Evolutionary conservation across 2,888 invertebrate genomes (phyloP), one percentile per base, ranked within the genome.

Genomic region (Corbicula japonica): DNA sequence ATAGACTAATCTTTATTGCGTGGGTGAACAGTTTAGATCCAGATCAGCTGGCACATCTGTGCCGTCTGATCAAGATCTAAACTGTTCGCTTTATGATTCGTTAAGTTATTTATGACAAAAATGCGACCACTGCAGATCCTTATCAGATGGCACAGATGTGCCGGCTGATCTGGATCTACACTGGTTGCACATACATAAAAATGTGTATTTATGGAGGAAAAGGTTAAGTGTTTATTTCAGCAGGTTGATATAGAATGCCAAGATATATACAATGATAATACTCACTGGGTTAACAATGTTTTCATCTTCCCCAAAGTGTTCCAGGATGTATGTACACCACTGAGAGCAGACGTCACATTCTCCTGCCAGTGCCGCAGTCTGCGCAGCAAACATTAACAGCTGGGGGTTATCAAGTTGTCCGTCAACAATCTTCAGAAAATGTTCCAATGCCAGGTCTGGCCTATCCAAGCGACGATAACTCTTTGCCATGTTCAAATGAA

Each of bases 401-500:
- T 26, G 30, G 10, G 56, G 35, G 52, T 84, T 76, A 32, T 76
- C 62, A 1, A 35, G 46, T 38, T 65, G 69, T 18, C 18, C 23
- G 10, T 66, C 62, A 1, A 65, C 69, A 21, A 71, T 60, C 50
- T 63, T 70, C 46, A 46, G n/a, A 12, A 68, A 44, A 41, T 76
- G 68, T 0, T 56, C 62, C 18, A 76, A 28, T 8, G 76, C 79
- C 18, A 56, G 38, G 12, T 32, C 35, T 34, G 48, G 50, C 26
- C 65, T 35, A 12, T 61, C 35, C 26, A 62, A 61, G 12, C 50
- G 41, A 32, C 63, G 35, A 44, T 63, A 70, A 66, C 69, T 65
- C 62, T 80, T 83, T 6, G 76, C 68, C 50, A 80, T 61, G n/a
- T 63, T 46, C n/a, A 83, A 50, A 46, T 60, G 28, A 18, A 83